A percentile compares a stretch with the other conserved stretches of the same genome.
Evolutionary conservation across 2,113 vertebrate genomes (phyloP).

Genomic region (Heterochromis multidens): DNA sequence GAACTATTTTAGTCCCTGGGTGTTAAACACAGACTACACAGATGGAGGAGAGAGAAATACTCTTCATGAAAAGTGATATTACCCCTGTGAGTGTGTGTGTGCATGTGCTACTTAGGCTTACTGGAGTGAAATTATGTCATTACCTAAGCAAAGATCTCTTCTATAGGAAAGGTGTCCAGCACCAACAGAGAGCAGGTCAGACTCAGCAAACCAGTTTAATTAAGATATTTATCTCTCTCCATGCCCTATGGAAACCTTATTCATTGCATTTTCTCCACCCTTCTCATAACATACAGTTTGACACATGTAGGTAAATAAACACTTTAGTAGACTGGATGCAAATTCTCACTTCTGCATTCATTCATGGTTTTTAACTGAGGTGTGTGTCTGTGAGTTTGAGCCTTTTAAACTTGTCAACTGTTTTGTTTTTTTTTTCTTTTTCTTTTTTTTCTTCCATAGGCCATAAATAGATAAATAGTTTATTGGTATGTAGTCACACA

Average conservation of each 20-base stretch:
- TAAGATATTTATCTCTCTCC: conserved; percentile 10
- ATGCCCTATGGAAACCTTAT: neutral
- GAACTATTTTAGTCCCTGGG: conserved; percentile 20
- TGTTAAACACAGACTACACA: neutral
- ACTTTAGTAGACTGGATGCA: neutral
- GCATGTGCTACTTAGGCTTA: neutral
- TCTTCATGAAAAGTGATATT: conserved; percentile 10
- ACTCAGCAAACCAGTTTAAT: conserved; percentile 22
- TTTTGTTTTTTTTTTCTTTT: neutral
- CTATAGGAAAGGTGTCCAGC: neutral
- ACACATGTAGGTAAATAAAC: neutral
- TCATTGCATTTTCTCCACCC: neutral
- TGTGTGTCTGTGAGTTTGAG: neutral
- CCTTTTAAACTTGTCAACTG: neutral
- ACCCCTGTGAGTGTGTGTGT: neutral
- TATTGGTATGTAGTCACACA: neutral
- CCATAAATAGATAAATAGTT: neutral
- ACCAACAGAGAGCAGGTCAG: neutral
- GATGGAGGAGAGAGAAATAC: neutral
- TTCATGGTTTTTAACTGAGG: neutral
- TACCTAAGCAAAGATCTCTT: neutral
- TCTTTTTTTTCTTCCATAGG: neutral
- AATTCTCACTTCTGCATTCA: neutral
- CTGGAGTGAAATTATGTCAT: neutral
- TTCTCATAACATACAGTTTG: neutral